These are phyloP conservation scores for Podarcis cretensis DNA, from an alignment of 2,113 vertebrate genomes.

Conservation along the genomic window DNA sequence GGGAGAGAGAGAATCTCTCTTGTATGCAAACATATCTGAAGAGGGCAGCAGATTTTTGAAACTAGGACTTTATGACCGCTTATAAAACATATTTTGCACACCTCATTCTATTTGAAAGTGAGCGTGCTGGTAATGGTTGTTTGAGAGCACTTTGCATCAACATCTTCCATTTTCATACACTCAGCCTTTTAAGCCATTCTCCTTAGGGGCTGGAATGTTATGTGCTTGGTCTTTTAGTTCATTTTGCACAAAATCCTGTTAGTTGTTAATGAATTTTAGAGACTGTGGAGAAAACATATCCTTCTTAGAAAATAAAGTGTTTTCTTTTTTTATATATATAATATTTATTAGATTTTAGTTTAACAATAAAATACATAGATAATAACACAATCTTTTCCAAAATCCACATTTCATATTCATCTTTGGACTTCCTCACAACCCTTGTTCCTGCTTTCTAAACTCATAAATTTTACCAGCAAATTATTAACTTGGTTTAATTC, in stretches of 20 bases:
- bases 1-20: background rate
- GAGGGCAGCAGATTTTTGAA: constrained; percentile 30
- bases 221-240: background rate
- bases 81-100: background rate
- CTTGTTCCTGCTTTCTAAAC: no score
- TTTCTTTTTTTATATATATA: no score
- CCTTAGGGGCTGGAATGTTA: background rate
- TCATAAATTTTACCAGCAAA: no score
- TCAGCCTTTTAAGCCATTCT: background rate
- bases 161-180: background rate
- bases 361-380: no score
- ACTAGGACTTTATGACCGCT: constrained; percentile 1
- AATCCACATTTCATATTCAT: no score
- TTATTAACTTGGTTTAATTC: no score
- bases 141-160: background rate
- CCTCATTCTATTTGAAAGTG: background rate
- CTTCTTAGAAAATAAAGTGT: background rate
- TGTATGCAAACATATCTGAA: constrained; percentile 13
- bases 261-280: background rate
- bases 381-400: no score
- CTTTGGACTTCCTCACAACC: no score
- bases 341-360: no score
- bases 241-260: background rate
- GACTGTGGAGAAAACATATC: background rate
- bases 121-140: background rate